These are phyloP conservation scores for Pelvicachromis taeniatus DNA, from an alignment of 2,113 vertebrate species.

Conservation along the genomic window DNA sequence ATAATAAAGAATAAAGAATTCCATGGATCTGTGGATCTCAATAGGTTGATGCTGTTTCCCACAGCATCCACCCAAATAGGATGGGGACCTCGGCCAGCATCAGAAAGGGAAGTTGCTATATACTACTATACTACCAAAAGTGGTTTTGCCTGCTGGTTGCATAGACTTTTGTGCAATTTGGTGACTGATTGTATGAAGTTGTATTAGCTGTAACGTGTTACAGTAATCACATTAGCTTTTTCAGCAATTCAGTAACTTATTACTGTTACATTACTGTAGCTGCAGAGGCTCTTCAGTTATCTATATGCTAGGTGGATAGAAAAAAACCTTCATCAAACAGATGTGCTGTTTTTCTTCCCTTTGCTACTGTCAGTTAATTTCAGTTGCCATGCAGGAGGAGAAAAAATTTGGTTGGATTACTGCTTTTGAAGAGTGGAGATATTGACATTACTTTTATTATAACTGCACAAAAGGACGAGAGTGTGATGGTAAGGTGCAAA, in stretches of 20 bases:
- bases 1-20: too few relatives aligned
- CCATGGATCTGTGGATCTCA: too few relatives aligned
- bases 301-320: not conserved
- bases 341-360: not conserved
- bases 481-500: too few relatives aligned
- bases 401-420: not conserved
- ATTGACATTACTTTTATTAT: not conserved
- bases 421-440: not conserved
- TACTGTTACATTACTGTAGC: not conserved
- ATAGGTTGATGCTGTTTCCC: too few relatives aligned
- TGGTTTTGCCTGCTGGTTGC: not conserved
- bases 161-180: not conserved
- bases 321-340: fast-evolving
- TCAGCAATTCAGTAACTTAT: not conserved
- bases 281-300: not conserved
- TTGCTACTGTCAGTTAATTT: not conserved
- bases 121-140: too few relatives aligned
- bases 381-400: not conserved
- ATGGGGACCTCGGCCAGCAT: too few relatives aligned
- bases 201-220: not conserved
- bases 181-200: not conserved
- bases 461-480: not conserved
- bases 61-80: too few relatives aligned
- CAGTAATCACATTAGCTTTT: not conserved
- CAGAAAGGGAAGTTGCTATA: too few relatives aligned